Evolutionary conservation across 2,888 invertebrate species (phyloP).

Genomic region (Schizotus pectinicornis): DNA sequence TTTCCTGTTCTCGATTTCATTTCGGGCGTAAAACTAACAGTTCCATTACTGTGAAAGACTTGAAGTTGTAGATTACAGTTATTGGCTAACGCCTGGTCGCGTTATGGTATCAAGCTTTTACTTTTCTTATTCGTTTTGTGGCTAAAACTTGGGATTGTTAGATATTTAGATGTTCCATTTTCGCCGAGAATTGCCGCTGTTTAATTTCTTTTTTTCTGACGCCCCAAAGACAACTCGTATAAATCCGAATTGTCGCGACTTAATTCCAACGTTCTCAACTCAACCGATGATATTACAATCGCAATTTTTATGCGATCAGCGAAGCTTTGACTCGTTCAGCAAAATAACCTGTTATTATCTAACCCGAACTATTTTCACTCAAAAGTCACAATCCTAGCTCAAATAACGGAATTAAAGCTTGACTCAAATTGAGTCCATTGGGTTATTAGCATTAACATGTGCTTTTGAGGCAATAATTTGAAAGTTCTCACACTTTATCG

Average conservation of each 20-base stretch:
- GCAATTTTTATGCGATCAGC: background rate
- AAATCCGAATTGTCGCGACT: conserved; percentile 16
- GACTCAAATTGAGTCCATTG: too few species aligned
- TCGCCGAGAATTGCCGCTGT: conserved; percentile 24
- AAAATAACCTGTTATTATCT: too few species aligned
- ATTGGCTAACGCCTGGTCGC: conserved; percentile 40
- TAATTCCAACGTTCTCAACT: conserved; percentile 4
- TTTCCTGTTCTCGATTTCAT: conserved; percentile 44
- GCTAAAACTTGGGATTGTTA: conserved; percentile 29
- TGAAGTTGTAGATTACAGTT: conserved; percentile 39
- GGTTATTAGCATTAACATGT: too few species aligned
- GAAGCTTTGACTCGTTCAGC: too few species aligned
- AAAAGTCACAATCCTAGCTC: too few species aligned
- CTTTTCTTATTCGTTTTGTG: conserved; percentile 34
- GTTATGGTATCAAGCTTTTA: conserved; percentile 33
- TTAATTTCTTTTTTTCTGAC: conserved; percentile 22
- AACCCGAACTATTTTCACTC: too few species aligned
- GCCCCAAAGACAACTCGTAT: conserved; percentile 5
- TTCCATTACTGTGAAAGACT: conserved; percentile 45
- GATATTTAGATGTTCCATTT: conserved; percentile 37
- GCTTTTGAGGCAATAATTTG: too few species aligned
- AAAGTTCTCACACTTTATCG: too few species aligned
- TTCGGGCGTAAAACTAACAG: conserved; percentile 46
- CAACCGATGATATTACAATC: background rate
- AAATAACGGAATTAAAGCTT: too few species aligned